Evolutionary conservation across 1,140 invertebrate genomes (phyloP), one percentile per base, ranked within the genome.

Genomic region (Drosophila nannoptera): DNA sequence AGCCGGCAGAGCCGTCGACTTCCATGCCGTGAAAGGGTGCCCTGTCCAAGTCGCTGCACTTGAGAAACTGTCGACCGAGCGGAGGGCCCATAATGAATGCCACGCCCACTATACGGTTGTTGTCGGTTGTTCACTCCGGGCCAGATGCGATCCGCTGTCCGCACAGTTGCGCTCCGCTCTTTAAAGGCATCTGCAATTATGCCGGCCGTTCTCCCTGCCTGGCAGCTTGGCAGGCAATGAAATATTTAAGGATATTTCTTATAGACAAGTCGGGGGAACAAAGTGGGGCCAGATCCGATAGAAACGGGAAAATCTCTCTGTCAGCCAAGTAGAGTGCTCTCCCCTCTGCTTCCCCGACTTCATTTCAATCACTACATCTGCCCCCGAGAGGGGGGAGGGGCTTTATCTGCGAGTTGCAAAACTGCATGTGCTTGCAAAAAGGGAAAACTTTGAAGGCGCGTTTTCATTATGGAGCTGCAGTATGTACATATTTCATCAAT

Each of bases 61-160:
- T 48, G 46, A 77, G 35, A 50, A 66, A 58, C 64, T 69, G 59
- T 75, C 62, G 61, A 73, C 54, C 63, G 69, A 58, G 22, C 3
- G 60, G 50, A 48, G 69, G 69, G 78, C 78, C 73, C 48, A 76
- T 78, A 78, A 78, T 78, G 65, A 69, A 35, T 72, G 61, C 53
- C 75, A 75, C 71, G 73, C 64, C 69, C 55, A 56, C 45, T 8
- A 11, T 45, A 43, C 53, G 36, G n/a, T n/a, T n/a, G n/a, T n/a
- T n/a, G n/a, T 58, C 8, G 12, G 29, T 5, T 29, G 7, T 12
- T 66, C 7, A 36, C 29, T 52, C 42, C 49, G 62, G 32, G 29
- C 31, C 38, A n/a, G n/a, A n/a, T n/a, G n/a, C n/a, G n/a, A n/a
- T n/a, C n/a, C n/a, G n/a, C n/a, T n/a, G n/a, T n/a, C n/a, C n/a